A percentile compares a stretch with the other conserved stretches of the same genome.
Conservation (phyloP, 2,888 invertebrate genomes). For the Lissocephala sabroskyi region DNA sequence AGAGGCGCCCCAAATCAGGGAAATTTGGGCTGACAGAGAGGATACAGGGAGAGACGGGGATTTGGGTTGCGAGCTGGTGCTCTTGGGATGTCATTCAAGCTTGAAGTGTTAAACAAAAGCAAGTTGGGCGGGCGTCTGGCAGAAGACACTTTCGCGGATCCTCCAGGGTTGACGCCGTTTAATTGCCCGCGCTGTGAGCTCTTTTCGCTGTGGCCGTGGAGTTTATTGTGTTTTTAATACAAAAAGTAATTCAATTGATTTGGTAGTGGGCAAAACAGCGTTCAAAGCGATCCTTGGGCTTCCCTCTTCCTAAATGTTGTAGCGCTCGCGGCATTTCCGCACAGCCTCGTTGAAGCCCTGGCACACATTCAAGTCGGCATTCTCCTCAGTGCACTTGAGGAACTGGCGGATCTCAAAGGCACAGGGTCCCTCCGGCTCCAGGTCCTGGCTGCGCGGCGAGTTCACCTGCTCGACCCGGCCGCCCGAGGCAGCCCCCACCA, state of each 20-base stretch:
- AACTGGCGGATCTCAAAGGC: slow-evolving; percentile 41
- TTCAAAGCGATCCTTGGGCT: background rate
- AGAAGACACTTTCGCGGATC: no score
- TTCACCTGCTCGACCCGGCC: slow-evolving; percentile 12
- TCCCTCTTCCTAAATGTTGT: slow-evolving; percentile 29
- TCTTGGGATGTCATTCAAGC: slow-evolving; percentile 21
- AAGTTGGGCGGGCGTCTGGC: no score
- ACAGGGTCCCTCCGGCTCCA: slow-evolving; percentile 44
- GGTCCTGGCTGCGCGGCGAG: slow-evolving; percentile 11
- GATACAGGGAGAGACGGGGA: no score
- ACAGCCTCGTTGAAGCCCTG: slow-evolving; percentile 44
- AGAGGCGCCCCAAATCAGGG: slow-evolving; percentile 7
- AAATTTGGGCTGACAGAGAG: slow-evolving; percentile 1
- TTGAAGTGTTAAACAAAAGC: slow-evolving; percentile 37
- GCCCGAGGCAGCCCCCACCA: slow-evolving; percentile 41
- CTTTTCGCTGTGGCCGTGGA: no score
- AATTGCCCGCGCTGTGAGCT: no score
- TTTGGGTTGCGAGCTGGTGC: no score
- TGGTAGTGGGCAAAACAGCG: no score
- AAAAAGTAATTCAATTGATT: slow-evolving; percentile 43
- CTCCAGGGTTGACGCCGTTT: no score
- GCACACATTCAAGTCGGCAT: slow-evolving; percentile 36
- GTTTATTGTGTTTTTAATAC: slow-evolving; percentile 19
- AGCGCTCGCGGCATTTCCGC: slow-evolving; percentile 39
- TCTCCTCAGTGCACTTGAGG: slow-evolving; percentile 48